phyloP scores from a whole-genome alignment of 2,113 vertebrate genomes.

The Oxyruncus cristatus region DNA sequence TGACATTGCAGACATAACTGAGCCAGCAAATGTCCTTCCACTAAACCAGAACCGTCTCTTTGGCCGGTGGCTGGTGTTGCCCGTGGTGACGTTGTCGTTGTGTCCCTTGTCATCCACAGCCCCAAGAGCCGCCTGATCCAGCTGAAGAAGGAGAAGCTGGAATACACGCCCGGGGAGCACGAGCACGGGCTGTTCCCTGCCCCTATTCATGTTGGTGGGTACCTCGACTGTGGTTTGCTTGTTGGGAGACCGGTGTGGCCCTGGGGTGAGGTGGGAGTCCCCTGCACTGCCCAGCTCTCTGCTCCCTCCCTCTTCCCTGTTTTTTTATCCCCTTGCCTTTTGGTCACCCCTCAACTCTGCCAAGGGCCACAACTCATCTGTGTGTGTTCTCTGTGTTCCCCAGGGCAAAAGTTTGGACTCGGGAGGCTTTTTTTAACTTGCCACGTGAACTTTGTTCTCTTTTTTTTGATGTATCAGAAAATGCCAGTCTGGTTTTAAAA shows the following conservation, averaged over 20 bases:
- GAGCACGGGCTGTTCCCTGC: conserved; percentile 92
- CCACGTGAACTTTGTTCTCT: neutral
- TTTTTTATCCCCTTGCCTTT: neutral
- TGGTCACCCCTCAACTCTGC: neutral
- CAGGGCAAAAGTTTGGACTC: neutral
- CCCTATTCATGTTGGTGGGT: conserved; percentile 95
- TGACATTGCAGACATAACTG: too few relatives aligned
- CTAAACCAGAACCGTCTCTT: too few relatives aligned
- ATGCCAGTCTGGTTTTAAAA: neutral
- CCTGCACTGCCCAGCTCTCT: neutral
- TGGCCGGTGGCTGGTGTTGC: too few relatives aligned
- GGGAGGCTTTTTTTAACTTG: neutral
- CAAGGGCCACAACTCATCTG: rapidly evolving
- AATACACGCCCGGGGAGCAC: conserved; percentile 86
- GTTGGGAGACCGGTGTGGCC: neutral
- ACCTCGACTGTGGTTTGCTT: neutral
- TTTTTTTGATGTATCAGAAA: neutral
- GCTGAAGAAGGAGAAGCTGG: conserved; percentile 83
- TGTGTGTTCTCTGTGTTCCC: neutral
- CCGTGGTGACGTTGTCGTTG: neutral
- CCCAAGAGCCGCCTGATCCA: conserved; percentile 85
- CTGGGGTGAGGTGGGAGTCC: neutral
- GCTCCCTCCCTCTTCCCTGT: neutral
- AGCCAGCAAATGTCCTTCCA: too few relatives aligned
- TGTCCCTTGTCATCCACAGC: conserved; percentile 59